Evolutionary conservation across 1,140 invertebrate species (phyloP).

Genomic region (Aphaenogaster floridana): DNA sequence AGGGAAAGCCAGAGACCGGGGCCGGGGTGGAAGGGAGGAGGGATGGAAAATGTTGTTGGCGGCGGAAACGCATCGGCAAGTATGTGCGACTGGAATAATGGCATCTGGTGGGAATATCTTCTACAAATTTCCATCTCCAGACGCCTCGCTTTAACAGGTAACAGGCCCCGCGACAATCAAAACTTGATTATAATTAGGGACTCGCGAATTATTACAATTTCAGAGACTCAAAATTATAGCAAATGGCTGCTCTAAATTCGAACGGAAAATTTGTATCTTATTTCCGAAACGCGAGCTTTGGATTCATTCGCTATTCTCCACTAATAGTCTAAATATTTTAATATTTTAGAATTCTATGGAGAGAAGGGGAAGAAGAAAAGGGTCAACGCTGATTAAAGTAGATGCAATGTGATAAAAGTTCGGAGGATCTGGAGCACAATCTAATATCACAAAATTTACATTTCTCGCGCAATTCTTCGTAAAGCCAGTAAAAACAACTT

Average conservation of each 20-base stretch:
- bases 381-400: slow-evolving; percentile 15
- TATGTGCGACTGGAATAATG: slow-evolving; percentile 57
- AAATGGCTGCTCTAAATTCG: not conserved
- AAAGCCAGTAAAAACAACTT: slow-evolving; percentile 8
- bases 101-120: slow-evolving; percentile 49
- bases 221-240: not conserved
- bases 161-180: slow-evolving; percentile 33
- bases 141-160: slow-evolving; percentile 18
- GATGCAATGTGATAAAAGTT: slow-evolving; percentile 13
- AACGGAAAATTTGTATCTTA: not conserved
- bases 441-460: slow-evolving; percentile 33
- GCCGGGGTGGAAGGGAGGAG: not conserved
- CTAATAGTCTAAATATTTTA: not conserved
- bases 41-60: slow-evolving; percentile 31
- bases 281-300: not conserved
- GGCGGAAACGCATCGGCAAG: slow-evolving; percentile 64
- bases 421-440: not conserved
- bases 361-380: not conserved
- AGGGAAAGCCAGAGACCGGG: not conserved
- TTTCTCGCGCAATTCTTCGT: slow-evolving; percentile 9
- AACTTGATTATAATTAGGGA: slow-evolving; percentile 51
- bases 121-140: slow-evolving; percentile 35
- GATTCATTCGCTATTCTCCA: too few relatives aligned
- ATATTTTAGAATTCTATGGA: not conserved
- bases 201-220: slow-evolving; percentile 32